phyloP scores from a whole-genome alignment of 2,113 vertebrate genomes.

The Podarcis raffonei region DNA sequence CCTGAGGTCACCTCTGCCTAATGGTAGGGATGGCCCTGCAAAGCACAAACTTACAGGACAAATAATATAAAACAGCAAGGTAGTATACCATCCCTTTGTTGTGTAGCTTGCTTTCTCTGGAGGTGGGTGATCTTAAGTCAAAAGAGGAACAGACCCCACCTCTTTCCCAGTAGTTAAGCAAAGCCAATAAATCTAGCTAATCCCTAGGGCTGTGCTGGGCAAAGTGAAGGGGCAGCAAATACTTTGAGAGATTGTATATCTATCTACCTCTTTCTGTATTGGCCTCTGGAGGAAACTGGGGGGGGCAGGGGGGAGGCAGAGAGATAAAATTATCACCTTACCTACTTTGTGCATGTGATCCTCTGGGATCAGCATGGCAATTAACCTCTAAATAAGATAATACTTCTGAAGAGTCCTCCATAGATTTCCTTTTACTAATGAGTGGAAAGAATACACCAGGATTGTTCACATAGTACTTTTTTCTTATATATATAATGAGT shows the following conservation, averaged over 20 bases:
- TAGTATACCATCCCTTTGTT: not conserved
- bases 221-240: not conserved
- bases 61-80: not conserved
- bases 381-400: conserved; percentile 12
- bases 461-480: not conserved
- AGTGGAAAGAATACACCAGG: not conserved
- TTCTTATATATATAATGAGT: not conserved
- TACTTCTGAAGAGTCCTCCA: not conserved
- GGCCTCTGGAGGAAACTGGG: not conserved
- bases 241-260: not conserved
- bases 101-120: not conserved
- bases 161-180: not conserved
- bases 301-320: not conserved
- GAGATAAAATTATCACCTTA: conserved; percentile 2
- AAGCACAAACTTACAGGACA: not conserved
- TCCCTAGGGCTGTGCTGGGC: not conserved
- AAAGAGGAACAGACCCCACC: not conserved
- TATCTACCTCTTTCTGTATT: not conserved
- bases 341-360: conserved; percentile 3
- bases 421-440: not conserved
- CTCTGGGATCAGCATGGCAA: not conserved
- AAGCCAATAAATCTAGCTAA: not conserved
- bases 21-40: too few species aligned
- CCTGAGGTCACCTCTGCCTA: too few species aligned
- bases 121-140: not conserved